Conservation (phyloP, 2,888 invertebrate genomes). For the Agrochola circellaris region DNA sequence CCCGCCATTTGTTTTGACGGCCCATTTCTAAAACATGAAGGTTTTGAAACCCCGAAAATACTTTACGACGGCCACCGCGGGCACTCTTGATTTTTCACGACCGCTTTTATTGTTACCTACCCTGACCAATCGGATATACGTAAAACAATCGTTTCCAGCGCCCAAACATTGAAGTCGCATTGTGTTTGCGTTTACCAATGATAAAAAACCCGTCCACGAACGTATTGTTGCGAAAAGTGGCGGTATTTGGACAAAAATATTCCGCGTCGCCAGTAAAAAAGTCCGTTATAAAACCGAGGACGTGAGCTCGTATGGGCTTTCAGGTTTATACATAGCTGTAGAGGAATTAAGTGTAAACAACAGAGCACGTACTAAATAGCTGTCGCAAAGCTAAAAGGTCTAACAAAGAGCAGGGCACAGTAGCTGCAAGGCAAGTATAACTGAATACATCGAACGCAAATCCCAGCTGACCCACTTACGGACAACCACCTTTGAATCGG, state of each 20-base stretch:
- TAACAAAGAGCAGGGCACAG: constrained; percentile 76
- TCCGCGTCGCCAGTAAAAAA: constrained; percentile 28
- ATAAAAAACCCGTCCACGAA: constrained; percentile 49
- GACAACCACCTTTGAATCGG: constrained; percentile 85
- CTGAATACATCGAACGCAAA: constrained; percentile 80
- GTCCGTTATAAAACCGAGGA: constrained; percentile 18
- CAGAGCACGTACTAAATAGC: constrained; percentile 74
- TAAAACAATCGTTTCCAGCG: constrained; percentile 56
- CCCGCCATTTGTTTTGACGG: constrained; percentile 87
- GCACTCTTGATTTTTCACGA: constrained; percentile 77
- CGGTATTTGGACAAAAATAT: constrained; percentile 56
- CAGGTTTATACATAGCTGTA: constrained; percentile 28
- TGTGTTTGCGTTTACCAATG: constrained; percentile 57
- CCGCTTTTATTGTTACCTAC: constrained; percentile 73
- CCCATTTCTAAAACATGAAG: constrained; percentile 82
- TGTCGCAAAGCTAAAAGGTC: constrained; percentile 75
- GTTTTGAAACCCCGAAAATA: constrained; percentile 78
- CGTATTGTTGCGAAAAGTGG: constrained; percentile 53
- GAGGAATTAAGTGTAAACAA: constrained; percentile 47
- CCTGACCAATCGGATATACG: constrained; percentile 62
- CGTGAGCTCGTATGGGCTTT: constrained; percentile 19
- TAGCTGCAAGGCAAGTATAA: constrained; percentile 73
- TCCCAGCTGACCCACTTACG: constrained; percentile 86
- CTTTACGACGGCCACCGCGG: constrained; percentile 72
- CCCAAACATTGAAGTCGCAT: constrained; percentile 53